Conservation (phyloP, 1,140 invertebrate species). For the Bombus picipes region DNA sequence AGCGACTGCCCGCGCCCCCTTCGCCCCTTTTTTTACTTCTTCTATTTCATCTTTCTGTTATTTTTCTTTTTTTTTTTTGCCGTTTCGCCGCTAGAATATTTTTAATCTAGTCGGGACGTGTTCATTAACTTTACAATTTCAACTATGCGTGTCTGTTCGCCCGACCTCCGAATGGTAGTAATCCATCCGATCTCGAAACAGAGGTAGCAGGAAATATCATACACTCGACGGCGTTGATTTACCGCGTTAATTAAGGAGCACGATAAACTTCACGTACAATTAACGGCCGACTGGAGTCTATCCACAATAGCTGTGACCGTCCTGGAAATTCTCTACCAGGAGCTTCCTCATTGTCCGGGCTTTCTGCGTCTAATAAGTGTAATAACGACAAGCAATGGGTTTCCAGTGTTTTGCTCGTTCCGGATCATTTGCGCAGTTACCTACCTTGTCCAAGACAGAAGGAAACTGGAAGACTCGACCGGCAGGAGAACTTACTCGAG, state of each 20-base stretch:
- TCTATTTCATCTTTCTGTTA: neutral
- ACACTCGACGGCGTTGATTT: conserved; percentile 46
- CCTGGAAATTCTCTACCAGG: conserved; percentile 59
- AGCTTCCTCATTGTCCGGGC: conserved; percentile 58
- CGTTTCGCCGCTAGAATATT: neutral
- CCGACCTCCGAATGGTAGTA: neutral
- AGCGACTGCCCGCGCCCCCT: neutral
- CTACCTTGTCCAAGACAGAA: conserved; percentile 39
- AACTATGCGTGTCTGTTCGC: no score
- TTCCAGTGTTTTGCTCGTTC: conserved; percentile 67
- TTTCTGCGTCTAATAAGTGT: conserved; percentile 52
- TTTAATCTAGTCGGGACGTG: conserved; percentile 18
- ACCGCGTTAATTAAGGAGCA: conserved; percentile 56
- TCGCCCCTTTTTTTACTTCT: neutral
- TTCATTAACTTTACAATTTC: conserved; percentile 18
- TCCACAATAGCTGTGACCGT: conserved; percentile 47
- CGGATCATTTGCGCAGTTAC: conserved; percentile 61
- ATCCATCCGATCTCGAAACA: neutral
- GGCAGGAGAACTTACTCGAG: neutral
- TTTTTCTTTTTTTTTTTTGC: neutral
- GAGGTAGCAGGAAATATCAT: conserved; percentile 26
- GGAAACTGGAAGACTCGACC: neutral
- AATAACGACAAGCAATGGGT: conserved; percentile 41
- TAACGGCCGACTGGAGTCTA: conserved; percentile 63
- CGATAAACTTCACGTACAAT: conserved; percentile 70